Conservation (phyloP, 2,888 invertebrate species). For the Apamea anceps region DNA sequence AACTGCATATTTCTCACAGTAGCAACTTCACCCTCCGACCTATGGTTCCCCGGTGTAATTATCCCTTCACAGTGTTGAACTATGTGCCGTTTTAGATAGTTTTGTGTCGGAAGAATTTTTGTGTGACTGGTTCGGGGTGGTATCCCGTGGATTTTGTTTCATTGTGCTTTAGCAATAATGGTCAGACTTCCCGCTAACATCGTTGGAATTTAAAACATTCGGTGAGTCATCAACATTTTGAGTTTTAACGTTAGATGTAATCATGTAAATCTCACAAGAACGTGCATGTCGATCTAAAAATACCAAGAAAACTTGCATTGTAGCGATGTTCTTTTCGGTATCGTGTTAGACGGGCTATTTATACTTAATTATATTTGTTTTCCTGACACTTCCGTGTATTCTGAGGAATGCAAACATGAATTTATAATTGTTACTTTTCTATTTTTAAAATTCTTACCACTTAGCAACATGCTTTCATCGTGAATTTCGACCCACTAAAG, state of each 20-base stretch:
- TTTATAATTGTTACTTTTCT: conserved; percentile 58
- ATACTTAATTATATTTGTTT: conserved; percentile 70
- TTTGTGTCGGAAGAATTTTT: conserved; percentile 80
- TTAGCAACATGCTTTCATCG: conserved; percentile 30
- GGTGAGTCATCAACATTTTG: conserved; percentile 88
- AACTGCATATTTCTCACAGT: conserved; percentile 83
- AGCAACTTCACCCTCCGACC: conserved; percentile 75
- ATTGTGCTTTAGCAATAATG: conserved; percentile 85
- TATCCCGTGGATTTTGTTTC: conserved; percentile 85
- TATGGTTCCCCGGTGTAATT: conserved; percentile 75
- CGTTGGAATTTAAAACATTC: conserved; percentile 89
- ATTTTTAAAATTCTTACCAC: conserved; percentile 28
- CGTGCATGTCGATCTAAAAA: conserved; percentile 69
- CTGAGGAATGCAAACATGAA: conserved; percentile 66
- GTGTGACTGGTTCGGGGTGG: conserved; percentile 84
- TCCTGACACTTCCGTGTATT: conserved; percentile 68
- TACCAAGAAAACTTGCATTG: conserved; percentile 68
- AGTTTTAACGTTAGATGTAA: conserved; percentile 70
- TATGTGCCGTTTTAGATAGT: conserved; percentile 80
- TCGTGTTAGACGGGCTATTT: conserved; percentile 74
- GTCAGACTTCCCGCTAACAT: conserved; percentile 86
- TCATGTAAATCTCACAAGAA: conserved; percentile 52
- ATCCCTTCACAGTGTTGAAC: conserved; percentile 70
- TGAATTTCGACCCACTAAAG: conserved; percentile 9
- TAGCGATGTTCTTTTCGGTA: conserved; percentile 61